Conservation (phyloP, 2,113 vertebrate genomes). For the Atrichornis clamosus region DNA sequence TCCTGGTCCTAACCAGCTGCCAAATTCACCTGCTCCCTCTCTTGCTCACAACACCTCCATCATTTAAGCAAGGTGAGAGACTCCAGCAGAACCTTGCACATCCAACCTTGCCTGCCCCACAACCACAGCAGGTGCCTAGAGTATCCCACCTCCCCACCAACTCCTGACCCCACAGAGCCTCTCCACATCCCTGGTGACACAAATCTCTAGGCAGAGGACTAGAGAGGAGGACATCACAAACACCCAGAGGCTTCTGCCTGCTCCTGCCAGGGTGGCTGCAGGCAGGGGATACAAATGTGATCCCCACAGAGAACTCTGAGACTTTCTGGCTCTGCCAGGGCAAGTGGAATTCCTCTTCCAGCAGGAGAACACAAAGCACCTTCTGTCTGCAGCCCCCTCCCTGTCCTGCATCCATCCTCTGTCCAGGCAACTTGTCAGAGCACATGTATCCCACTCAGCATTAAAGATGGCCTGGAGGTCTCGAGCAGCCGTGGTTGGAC, state of each 20-base stretch:
- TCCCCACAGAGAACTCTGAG: neutral
- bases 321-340: neutral
- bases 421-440: neutral
- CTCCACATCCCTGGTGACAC: neutral
- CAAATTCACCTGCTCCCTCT: neutral
- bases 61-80: neutral
- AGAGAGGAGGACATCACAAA: neutral
- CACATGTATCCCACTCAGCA: neutral
- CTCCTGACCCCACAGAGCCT: neutral
- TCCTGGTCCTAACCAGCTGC: neutral
- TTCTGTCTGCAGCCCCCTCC: neutral
- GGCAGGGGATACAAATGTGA: accelerated
- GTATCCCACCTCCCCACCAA: neutral
- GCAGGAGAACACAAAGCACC: neutral
- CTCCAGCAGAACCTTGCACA: neutral
- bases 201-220: neutral
- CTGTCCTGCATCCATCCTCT: neutral
- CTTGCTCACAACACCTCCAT: neutral
- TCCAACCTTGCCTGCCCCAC: neutral
- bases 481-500: neutral
- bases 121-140: neutral
- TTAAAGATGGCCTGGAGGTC: neutral
- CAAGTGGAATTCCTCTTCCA: neutral
- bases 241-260: neutral
- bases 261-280: neutral